These are phyloP conservation scores for Papilio polyxenes DNA, from an alignment of 1,140 invertebrate species.

Conservation along the genomic window DNA sequence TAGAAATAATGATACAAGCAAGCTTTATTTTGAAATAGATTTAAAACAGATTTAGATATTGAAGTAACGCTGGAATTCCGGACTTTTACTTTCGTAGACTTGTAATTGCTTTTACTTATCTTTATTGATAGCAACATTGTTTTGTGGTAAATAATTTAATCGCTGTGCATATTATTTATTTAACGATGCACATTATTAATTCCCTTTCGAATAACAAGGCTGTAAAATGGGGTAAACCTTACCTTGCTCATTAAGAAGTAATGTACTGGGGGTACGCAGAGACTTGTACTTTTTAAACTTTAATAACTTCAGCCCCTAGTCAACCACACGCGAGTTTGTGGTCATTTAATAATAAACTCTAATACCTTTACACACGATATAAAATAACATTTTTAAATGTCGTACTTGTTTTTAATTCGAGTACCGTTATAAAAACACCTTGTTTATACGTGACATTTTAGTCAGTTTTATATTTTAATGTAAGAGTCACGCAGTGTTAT, in stretches of 20 bases:
- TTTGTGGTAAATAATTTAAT: conserved; percentile 1
- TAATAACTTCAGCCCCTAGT: neutral
- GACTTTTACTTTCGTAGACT: neutral
- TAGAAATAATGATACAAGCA: too few relatives aligned
- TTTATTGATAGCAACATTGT: conserved; percentile 18
- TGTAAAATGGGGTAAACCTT: conserved; percentile 8
- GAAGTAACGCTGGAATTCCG: neutral
- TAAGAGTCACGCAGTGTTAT: neutral
- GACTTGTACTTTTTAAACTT: neutral
- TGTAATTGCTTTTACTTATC: neutral
- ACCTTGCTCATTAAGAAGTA: neutral
- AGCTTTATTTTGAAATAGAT: too few relatives aligned
- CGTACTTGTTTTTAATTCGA: neutral
- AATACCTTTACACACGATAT: neutral
- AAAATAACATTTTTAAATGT: neutral
- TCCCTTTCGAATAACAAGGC: conserved; percentile 2
- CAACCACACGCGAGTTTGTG: neutral
- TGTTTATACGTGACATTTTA: neutral
- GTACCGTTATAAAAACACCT: neutral
- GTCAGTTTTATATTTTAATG: neutral
- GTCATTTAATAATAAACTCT: neutral
- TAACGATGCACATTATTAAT: neutral
- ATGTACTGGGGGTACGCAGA: neutral
- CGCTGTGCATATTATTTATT: neutral
- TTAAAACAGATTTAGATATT: too few relatives aligned